phyloP scores from a whole-genome alignment of 2,888 invertebrate species.

The Rhorus exstirpatorius region DNA sequence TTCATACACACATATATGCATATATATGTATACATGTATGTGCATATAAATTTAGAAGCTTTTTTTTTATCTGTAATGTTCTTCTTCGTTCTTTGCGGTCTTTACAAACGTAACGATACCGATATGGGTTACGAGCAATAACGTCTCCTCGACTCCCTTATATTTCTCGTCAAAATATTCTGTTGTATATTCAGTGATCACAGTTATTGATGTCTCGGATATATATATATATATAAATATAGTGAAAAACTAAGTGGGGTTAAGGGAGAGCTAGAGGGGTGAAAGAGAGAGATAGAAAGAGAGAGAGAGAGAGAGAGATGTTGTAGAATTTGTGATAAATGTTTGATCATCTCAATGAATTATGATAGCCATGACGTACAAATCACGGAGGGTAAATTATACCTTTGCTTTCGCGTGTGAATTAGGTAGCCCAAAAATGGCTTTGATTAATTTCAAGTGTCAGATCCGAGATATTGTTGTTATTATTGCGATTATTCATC shows the following conservation, averaged over 20 bases:
- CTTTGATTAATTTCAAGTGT: not conserved
- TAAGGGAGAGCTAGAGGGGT: not conserved
- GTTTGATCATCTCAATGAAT: conserved; percentile 26
- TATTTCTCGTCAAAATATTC: conserved; percentile 26
- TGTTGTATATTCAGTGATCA: conserved; percentile 25
- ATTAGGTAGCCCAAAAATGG: not conserved
- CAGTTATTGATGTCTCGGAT: conserved; percentile 4
- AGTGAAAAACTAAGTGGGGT: too few species aligned
- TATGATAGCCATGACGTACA: not conserved
- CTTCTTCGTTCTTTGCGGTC: conserved; percentile 20
- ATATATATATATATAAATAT: too few species aligned
- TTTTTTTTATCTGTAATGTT: conserved; percentile 42
- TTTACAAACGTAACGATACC: conserved; percentile 17
- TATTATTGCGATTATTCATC: conserved; percentile 1
- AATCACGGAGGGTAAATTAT: conserved; percentile 22
- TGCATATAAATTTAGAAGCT: not conserved
- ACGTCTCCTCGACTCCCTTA: conserved; percentile 17
- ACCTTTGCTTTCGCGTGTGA: not conserved
- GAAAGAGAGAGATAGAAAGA: not conserved
- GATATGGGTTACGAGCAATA: conserved; percentile 44
- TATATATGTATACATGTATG: not conserved
- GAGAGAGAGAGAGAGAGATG: not conserved
- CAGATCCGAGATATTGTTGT: not conserved
- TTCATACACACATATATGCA: not conserved
- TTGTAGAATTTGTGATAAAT: conserved; percentile 11